Base-by-base conservation (phyloP, 2,888 invertebrate genomes). In the Ophion ellenae region DNA sequence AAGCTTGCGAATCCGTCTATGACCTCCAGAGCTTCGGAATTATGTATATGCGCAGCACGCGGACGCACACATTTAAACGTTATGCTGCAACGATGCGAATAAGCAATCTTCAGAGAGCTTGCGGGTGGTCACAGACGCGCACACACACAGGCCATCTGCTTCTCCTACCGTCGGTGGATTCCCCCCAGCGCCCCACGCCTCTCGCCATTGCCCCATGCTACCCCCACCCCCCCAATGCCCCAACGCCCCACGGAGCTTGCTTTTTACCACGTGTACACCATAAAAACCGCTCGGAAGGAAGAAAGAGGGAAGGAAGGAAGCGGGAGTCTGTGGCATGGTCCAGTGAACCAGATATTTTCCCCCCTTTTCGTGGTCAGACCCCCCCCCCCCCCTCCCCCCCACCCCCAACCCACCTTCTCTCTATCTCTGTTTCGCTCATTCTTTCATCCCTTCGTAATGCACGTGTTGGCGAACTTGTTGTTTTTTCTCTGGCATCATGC, bases 11-110 rank as follows among this genome's bases (percentile, higher is more conserved):
- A 5, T 20, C 9, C 45, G n/a, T 20, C 17, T 75, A 87, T 88
- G 88, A 88, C 88, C 88, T 10, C 86, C 75, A 84, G 87, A 47
- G 47, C 47, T 14, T 47, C 47, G 47, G 85, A 85, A 88, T 87
- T 84, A 87, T 85, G 83, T 69, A 28, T 73, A n/a, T 20, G 2
- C 20, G 7, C 59, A 7, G 59, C 61, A 20, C 24, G 10, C 61
- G 36, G 0, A n/a, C 45, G 63, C 20, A 40, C 63, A 45, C 45
- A 74, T 61, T 63, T 63, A 63, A 61, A 45, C 63, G 45, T 28
- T 32, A 63, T 24, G 36, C 64, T 76, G 66, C 82, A 85, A 53
- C 73, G 85, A 85, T 80, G 85, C 85, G 85, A 83, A 73, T 70
- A 83, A 83, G 76, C 71, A 80, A 66, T 80, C 83, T 80, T 85